Evolutionary conservation across 2,113 vertebrate species (phyloP).

Genomic region (Stegostoma tigrinum): DNA sequence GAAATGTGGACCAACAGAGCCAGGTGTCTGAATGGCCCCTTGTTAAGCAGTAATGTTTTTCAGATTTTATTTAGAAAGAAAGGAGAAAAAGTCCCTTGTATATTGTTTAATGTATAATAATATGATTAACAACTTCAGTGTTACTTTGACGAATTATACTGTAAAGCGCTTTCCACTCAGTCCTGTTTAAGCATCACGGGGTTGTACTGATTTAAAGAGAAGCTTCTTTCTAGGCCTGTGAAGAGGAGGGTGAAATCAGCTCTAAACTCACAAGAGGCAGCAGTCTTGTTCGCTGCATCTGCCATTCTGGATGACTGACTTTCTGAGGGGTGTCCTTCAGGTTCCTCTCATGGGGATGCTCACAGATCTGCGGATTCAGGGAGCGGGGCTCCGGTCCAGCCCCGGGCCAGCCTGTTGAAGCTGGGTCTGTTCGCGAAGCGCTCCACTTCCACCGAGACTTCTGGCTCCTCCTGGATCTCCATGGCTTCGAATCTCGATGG

Average conservation of each 20-base stretch:
- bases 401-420: slow-evolving; percentile 81
- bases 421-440: slow-evolving; percentile 65
- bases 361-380: slow-evolving; percentile 84
- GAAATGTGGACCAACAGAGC: neutral
- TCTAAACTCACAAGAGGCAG: neutral
- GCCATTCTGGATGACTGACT: too few species aligned
- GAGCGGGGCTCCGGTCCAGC: slow-evolving; percentile 63
- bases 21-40: neutral
- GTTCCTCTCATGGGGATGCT: slow-evolving; percentile 35
- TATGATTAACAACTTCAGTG: neutral
- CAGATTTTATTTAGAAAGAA: neutral
- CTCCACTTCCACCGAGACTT: slow-evolving; percentile 46
- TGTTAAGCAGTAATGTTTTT: neutral
- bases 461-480: slow-evolving; percentile 53
- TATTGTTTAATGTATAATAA: neutral
- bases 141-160: too few species aligned
- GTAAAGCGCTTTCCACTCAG: neutral
- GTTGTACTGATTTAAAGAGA: neutral
- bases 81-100: neutral
- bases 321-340: neutral
- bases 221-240: neutral
- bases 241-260: neutral
- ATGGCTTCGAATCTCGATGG: slow-evolving; percentile 51
- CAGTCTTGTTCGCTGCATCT: neutral
- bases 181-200: neutral